Evolutionary conservation across 2,888 invertebrate genomes (phyloP).

Genomic region (Chymomyza amoena): DNA sequence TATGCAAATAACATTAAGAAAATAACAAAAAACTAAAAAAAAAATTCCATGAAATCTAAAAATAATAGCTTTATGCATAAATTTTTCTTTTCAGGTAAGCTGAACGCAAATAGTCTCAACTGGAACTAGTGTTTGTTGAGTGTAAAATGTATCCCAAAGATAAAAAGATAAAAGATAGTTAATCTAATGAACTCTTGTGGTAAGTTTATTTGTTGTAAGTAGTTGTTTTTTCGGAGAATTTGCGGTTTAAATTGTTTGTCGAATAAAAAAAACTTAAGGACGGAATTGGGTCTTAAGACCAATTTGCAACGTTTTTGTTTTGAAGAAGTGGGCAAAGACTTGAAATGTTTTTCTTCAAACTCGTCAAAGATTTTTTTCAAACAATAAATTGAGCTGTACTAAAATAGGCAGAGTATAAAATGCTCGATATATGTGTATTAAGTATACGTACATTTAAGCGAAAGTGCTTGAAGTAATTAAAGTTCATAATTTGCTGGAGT

Average conservation of each 20-base stretch:
- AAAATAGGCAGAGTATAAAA: too few species aligned
- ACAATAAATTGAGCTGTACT: too few species aligned
- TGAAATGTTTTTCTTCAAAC: too few species aligned
- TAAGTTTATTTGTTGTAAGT: neutral
- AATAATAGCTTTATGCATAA: neutral
- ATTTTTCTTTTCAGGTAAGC: neutral
- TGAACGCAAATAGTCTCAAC: neutral
- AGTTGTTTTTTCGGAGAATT: neutral
- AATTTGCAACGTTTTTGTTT: too few species aligned
- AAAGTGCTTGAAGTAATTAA: too few species aligned
- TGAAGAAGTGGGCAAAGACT: too few species aligned
- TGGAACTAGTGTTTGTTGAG: neutral
- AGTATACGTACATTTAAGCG: too few species aligned
- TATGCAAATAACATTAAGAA: neutral
- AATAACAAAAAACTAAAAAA: neutral
- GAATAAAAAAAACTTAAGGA: too few species aligned
- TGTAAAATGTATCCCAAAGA: neutral
- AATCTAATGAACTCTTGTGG: neutral
- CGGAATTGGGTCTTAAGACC: too few species aligned
- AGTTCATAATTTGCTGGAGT: too few species aligned
- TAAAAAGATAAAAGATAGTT: neutral
- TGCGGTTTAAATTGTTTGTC: neutral
- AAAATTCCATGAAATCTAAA: slow-evolving; percentile 1
- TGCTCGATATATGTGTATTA: too few species aligned
- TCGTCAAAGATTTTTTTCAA: too few species aligned